Base-by-base conservation (phyloP, 2,888 invertebrate genomes). In the Tinea semifulvella region DNA sequence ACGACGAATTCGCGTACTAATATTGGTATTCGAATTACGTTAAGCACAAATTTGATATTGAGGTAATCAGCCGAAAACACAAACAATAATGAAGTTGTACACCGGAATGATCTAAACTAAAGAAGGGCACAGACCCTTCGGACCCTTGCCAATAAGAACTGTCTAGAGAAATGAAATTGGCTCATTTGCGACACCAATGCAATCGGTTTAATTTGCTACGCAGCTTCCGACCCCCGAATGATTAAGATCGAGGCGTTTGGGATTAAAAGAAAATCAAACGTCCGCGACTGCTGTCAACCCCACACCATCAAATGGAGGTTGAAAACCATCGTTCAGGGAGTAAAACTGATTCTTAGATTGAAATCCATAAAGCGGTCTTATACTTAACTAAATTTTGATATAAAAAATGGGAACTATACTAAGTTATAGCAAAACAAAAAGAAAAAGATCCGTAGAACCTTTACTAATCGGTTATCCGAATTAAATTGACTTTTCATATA, bases 201-300 rank as follows among this genome's bases (percentile, higher is more conserved):
- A 76, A 80, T 79, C 69, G 69, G 69, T 68, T 74, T 74, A 76
- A 76, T 77, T 77, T 72, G 76, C 68, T 65, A 73, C 75, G 69
- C 64, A 52, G 66, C 68, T 43, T 31, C 19, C 43, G 68, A 67
- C 74, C 75, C 76, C 67, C 69, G 60, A 57, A 68, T 67, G 69
- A 76, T 77, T 73, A 69, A 65, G 61, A 73, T 73, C 64, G 66
- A 67, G 67, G 67, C 73, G 63, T 68, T 69, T 60, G 67, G 74
- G 76, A 77, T 80, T 77, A 80, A 77, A 79, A 77, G 77, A 79
- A 77, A 80, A 77, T 77, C 77, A 77, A 77, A 76, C 69, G 71
- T 63, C 65, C 60, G 61, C 64, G 64, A 65, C 61, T 61, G 63
- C 65, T 72, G 70, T 69, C 73, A 73, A 68, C 67, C 67, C 75